These are phyloP conservation scores for Subacronicta megacephala DNA, from an alignment of 2,888 invertebrate species.

Conservation along the genomic window DNA sequence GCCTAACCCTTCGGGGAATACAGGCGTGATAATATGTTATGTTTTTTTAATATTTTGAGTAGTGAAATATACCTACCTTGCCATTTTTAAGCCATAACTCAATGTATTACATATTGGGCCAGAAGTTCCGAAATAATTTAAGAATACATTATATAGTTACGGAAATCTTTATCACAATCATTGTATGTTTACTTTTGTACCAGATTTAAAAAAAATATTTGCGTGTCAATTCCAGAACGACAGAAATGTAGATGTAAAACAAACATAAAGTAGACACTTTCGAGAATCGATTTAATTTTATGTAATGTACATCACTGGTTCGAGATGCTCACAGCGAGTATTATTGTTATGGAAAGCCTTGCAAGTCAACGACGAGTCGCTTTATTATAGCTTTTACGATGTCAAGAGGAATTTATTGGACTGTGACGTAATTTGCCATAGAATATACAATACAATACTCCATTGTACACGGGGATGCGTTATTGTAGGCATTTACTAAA, in stretches of 20 bases:
- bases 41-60: no score
- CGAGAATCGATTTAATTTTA: constrained; percentile 9
- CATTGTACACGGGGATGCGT: constrained; percentile 19
- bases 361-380: constrained; percentile 48
- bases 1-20: no score
- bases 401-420: constrained; percentile 57
- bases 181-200: no score
- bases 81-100: no score
- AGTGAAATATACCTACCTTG: no score
- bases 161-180: no score
- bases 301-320: constrained; percentile 43
- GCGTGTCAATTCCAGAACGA: no score
- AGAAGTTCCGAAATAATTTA: no score
- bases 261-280: background rate
- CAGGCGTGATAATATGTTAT: no score
- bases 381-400: constrained; percentile 58
- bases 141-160: no score
- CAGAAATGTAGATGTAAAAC: background rate
- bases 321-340: constrained; percentile 49
- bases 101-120: no score
- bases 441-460: constrained; percentile 44
- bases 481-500: constrained; percentile 1
- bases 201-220: no score
- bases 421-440: constrained; percentile 46
- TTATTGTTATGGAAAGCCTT: constrained; percentile 52